Base-by-base conservation (phyloP, 2,797 vertebrate species). In the Lates japonicus region DNA sequence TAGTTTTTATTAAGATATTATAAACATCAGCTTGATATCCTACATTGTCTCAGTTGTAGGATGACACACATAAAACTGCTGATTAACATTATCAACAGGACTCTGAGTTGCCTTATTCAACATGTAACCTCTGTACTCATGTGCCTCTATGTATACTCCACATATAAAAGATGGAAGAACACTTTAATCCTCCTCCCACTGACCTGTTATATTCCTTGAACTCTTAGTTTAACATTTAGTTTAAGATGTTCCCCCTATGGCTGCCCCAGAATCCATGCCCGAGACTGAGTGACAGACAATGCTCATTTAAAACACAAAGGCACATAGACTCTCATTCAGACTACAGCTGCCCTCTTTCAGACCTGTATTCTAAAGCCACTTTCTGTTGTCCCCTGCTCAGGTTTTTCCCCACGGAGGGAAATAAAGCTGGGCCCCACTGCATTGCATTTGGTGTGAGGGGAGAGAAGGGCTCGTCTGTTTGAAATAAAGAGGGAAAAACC, bases 261-360 rank as follows among this genome's bases (percentile, higher is more conserved):
- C 64, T 74, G 95, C 94, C 75, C 75, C 63, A 73, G 81, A 77
- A 84, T 74, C 37, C 61, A 67, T 78, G 71, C 29, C 85, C 75
- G 42, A 42, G 93, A 95, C 96, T 90, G 95, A 95, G 94, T 94
- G 94, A 97, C 97, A 97, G 97, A 97, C 96, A 98, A 96, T 96
- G 94, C 95, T 97, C 97, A 97, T 98, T 98, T 98, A 97, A 98
- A 97, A 95, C 96, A 99, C 98, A 98, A 98, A 91, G 97, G 97
- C 96, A 96, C 94, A 96, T 94, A 95, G 96, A 97, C 95, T 96
- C 86, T 96, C 95, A 97, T 98, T 99, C 97, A 98, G 91, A 94
- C 95, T 97, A 96, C 97, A 99, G 97, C 97, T 98, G 97, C 97
- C 96, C 96, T 96, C 97, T 97, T 98, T 98, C 96, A 97, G 93